Evolutionary conservation across 2,888 invertebrate species (phyloP), one percentile per base, ranked within the genome.

Genomic region (Lottia gigantea): DNA sequence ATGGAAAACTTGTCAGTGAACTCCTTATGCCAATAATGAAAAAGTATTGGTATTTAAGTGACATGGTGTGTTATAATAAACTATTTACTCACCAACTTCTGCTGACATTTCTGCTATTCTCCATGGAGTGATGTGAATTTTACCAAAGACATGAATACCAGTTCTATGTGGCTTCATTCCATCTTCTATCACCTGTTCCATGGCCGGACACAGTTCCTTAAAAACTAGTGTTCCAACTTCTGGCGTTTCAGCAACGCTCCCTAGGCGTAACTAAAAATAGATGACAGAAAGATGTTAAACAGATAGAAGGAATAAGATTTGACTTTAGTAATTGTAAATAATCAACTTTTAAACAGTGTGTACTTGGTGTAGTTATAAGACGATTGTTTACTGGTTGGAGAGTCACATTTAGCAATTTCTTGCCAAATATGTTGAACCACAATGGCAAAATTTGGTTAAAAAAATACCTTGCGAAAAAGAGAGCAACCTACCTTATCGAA

Each of bases 71-170:
- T 6, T 40, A 11, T 40, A 40, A 6, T 1, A 40, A 40, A 6
- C 40, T 40, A n/a, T 47, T 16, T 49, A 74, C 79, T 68, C 68
- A 87, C 88, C 95, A 90, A 94, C 93, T 87, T 95, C 94, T 16
- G 95, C 93, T 12, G 95, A 94, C 47, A 94, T 94, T 89, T 95
- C 95, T 7, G 95, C 93, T 78, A 96, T 94, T 90, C 94, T 94
- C 95, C 95, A 96, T 67, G 95, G 94, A 11, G 94, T 94, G 86
- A 95, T 95, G 79, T 93, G 92, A 67, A 95, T 94, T 23, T 94
- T 93, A 62, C 95, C 95, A 85, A 95, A 95, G 73, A 84, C 77
- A 71, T 84, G 83, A 55, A 95, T 92, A 7, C 95, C 95, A 85
- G 94, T 93, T 68, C 95, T 91, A 78, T 91, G 92, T 47, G 94